phyloP scores from a whole-genome alignment of 2,113 vertebrate species.

The Tamias sibiricus region DNA sequence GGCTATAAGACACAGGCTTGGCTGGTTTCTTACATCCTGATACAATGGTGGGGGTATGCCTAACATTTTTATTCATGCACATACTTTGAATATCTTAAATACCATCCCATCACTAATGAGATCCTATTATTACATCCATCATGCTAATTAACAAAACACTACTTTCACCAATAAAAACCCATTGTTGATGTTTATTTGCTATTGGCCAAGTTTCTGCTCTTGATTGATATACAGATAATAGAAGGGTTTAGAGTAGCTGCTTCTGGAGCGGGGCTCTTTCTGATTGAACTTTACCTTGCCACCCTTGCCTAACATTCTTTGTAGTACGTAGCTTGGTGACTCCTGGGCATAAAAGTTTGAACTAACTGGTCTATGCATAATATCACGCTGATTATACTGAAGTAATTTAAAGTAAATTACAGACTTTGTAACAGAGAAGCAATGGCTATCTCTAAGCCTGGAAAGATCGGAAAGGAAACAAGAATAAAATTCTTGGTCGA shows the following conservation, averaged over 20 bases:
- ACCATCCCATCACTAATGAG: neutral
- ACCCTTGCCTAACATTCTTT: neutral
- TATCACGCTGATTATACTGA: neutral
- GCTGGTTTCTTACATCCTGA: neutral
- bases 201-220: neutral
- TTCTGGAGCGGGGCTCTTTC: neutral
- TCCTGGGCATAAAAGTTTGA: neutral
- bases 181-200: neutral
- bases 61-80: neutral
- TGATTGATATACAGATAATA: neutral
- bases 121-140: neutral
- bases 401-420: neutral
- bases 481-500: neutral
- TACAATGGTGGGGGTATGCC: neutral
- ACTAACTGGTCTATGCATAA: neutral
- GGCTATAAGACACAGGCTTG: neutral
- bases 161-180: neutral
- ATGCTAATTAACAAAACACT: conserved; percentile 31
- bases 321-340: neutral
- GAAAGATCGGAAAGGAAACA: neutral
- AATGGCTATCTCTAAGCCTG: neutral
- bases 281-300: neutral
- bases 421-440: neutral
- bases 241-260: neutral
- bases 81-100: neutral